A percentile compares a stretch with the other conserved stretches of the same genome.
phyloP scores from a whole-genome alignment of 2,113 vertebrate species.

The Lates calcarifer region DNA sequence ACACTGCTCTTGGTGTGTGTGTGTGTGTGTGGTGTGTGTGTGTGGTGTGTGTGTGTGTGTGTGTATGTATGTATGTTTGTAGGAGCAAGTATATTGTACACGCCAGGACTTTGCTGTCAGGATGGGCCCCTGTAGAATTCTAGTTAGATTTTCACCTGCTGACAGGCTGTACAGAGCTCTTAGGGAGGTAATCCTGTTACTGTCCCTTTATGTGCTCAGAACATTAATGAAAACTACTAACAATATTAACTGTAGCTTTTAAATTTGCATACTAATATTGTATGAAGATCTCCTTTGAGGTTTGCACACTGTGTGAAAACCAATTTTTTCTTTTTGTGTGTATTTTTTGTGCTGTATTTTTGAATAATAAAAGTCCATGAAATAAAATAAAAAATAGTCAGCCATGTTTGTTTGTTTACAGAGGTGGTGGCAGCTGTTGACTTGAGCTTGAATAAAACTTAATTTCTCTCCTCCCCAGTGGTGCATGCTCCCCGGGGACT shows the following conservation, averaged over 20 bases:
- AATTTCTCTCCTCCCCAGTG: constrained; percentile 16
- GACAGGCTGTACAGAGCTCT: constrained; percentile 59
- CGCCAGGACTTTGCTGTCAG: constrained; percentile 45
- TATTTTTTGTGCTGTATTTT: constrained; percentile 85
- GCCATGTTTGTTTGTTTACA: constrained; percentile 4
- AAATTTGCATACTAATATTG: constrained; percentile 76
- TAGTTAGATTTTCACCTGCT: constrained; percentile 57
- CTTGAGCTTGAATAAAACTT: constrained; percentile 25
- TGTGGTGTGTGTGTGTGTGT: background rate
- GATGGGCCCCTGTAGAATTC: constrained; percentile 53
- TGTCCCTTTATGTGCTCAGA: constrained; percentile 40
- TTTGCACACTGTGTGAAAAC: constrained; percentile 77
- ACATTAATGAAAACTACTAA: constrained; percentile 63
- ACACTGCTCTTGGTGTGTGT: background rate
- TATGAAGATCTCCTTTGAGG: constrained; percentile 69
- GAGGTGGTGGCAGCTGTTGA: constrained; percentile 4
- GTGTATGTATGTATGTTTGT: background rate
- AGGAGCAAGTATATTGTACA: background rate
- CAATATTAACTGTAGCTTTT: constrained; percentile 77
- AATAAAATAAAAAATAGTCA: constrained; percentile 10
- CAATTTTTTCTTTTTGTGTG: constrained; percentile 63
- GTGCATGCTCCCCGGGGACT: constrained; percentile 7
- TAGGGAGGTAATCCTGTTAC: constrained; percentile 29
- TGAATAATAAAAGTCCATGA: constrained; percentile 82
- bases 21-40: constrained; percentile 1